Conservation (phyloP, 2,888 invertebrate genomes). For the Sthenelais limicola region DNA sequence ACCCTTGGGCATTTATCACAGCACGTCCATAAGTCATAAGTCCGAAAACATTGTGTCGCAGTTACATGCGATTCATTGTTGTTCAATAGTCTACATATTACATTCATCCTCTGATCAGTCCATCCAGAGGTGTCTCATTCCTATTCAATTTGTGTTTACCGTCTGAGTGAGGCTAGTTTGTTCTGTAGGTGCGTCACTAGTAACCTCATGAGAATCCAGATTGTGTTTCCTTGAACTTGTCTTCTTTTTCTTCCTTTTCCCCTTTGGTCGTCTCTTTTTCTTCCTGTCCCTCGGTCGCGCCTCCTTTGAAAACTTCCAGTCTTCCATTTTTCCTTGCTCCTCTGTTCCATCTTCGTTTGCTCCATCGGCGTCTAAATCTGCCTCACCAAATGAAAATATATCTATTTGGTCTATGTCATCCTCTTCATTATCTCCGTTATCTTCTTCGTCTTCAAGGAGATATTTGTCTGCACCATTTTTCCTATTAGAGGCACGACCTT, state of each 20-base stretch:
- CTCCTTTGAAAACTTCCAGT: background rate
- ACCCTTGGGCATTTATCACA: too few relatives aligned
- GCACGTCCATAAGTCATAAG: too few relatives aligned
- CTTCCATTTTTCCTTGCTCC: background rate
- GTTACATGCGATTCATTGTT: too few relatives aligned
- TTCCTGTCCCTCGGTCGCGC: slow-evolving; percentile 9
- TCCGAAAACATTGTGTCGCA: too few relatives aligned
- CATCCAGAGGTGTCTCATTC: too few relatives aligned
- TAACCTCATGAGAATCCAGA: too few relatives aligned
- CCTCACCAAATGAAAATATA: slow-evolving; percentile 8
- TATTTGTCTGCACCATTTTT: slow-evolving; percentile 44
- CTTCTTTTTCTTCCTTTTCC: slow-evolving; percentile 50
- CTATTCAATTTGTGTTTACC: too few relatives aligned
- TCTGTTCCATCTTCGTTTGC: slow-evolving; percentile 22
- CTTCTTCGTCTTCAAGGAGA: slow-evolving; percentile 50
- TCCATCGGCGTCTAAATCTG: slow-evolving; percentile 5
- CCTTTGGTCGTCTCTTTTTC: slow-evolving; percentile 17
- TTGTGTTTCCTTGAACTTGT: slow-evolving; percentile 47
- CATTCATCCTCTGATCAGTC: too few relatives aligned
- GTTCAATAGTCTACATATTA: too few relatives aligned
- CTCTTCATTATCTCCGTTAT: slow-evolving; percentile 47
- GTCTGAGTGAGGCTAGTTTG: too few relatives aligned
- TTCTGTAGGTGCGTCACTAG: too few relatives aligned
- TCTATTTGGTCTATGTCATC: slow-evolving; percentile 22
- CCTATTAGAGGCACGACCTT: too few relatives aligned